Evolutionary conservation across 2,797 vertebrate genomes (phyloP), one percentile per base, ranked within the genome.

Genomic region (Peromyscus melanophrys): DNA sequence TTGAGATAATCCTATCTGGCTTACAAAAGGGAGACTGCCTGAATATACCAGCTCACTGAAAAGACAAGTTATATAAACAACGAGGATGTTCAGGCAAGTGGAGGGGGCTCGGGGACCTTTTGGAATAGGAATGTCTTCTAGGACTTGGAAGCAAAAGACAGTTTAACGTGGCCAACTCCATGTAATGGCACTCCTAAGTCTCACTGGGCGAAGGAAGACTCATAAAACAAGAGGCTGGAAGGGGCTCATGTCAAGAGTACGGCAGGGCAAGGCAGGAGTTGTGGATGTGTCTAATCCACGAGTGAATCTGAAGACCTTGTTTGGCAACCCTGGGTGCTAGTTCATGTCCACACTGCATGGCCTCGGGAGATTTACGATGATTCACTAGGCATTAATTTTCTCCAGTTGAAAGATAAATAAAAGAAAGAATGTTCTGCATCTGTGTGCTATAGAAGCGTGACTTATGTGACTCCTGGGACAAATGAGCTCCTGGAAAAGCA

Each of bases 401-500:
- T 89, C 89, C 77, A 40, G 40, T 55, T 46, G n/a, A 52, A 71
- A 8, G 67, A 69, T 65, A n/a, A 59, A 37, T 43, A 63, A 84
- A 40, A 2, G 34, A 49, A 81, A 67, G 69, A 86, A 52, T n/a
- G 61, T 29, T 86, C 25, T 55, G 77, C 12, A 55, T 67, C 55
- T 90, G 29, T 76, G 37, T 65, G 40, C 75, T 93, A 63, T 59
- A 0, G 1, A 93, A 37, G 6, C 71, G 4, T 89, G 82, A 69
- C 31, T 89, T 83, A 21, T 65, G 49, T 91, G 57, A 82, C 43
- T 46, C 55, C 21, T 3, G 81, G 65, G 49, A 84, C 52, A 85
- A 95, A 80, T 69, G n/a, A 63, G 34, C 69, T 94, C 52, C 86
- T 91, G 75, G 55, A 81, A 75, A 96, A 95, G 5, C 90, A 83